Conservation (phyloP, 2,797 vertebrate species). For the Vipera latastei region DNA sequence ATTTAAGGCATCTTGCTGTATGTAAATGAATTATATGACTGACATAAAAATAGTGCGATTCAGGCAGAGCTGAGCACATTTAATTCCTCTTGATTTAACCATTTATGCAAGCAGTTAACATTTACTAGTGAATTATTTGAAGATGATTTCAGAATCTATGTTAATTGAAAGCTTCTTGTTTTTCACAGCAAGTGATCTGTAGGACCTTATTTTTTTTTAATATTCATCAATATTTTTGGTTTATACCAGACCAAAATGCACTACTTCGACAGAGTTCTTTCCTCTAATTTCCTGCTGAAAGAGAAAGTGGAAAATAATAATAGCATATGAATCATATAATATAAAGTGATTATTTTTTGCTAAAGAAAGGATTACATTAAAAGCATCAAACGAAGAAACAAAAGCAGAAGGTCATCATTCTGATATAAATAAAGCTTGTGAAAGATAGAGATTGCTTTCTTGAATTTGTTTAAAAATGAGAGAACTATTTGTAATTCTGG, state of each 20-base stretch:
- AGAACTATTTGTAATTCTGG: not conserved
- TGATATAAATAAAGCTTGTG: not conserved
- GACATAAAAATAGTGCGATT: not conserved
- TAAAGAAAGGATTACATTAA: not conserved
- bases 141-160: rapidly evolving
- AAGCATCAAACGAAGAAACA: not conserved
- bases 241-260: conserved; percentile 85
- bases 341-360: not conserved
- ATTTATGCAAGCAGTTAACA: not conserved
- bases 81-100: not conserved
- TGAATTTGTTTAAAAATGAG: not conserved
- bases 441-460: not conserved
- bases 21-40: not conserved
- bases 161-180: rapidly evolving
- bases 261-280: conserved; percentile 73
- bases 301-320: conserved; percentile 31
- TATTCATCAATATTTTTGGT: conserved; percentile 33
- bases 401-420: not conserved
- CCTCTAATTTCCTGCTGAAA: conserved; percentile 70
- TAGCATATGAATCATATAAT: not conserved
- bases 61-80: not conserved
- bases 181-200: not conserved
- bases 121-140: not conserved
- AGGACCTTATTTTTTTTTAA: not conserved
- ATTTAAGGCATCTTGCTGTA: not conserved